phyloP scores from a whole-genome alignment of 2,888 invertebrate species.

The Sclerodermus sp. region DNA sequence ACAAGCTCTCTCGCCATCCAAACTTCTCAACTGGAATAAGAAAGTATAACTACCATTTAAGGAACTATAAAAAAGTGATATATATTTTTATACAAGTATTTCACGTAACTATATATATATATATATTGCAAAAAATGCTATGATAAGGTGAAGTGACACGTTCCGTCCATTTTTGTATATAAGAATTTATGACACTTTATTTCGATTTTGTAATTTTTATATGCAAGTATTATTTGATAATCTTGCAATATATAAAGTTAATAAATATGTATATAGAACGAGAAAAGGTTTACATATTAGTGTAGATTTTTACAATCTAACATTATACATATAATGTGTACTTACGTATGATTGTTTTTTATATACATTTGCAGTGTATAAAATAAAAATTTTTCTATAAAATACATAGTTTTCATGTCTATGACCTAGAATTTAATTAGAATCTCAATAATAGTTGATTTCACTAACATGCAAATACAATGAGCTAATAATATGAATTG shows the following conservation, averaged over 20 bases:
- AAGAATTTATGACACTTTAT: too few relatives aligned
- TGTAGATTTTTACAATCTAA: background rate
- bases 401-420: constrained; percentile 12
- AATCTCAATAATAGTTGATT: background rate
- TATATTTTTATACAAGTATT: too few relatives aligned
- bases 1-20: constrained; percentile 64
- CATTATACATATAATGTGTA: background rate
- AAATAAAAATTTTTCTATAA: constrained; percentile 28
- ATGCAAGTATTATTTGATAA: background rate
- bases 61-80: too few relatives aligned
- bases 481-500: background rate
- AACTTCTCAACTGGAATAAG: constrained; percentile 55
- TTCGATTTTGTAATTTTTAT: background rate
- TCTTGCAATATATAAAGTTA: background rate
- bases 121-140: too few relatives aligned
- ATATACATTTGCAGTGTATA: constrained; percentile 27
- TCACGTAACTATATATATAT: too few relatives aligned
- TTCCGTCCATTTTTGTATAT: too few relatives aligned
- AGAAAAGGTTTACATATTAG: background rate
- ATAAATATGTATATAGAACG: background rate
- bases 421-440: background rate
- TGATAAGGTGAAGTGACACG: too few relatives aligned
- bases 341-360: constrained; percentile 29
- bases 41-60: too few relatives aligned
- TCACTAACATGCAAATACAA: background rate